Evolutionary conservation across 2,113 vertebrate species (phyloP).

Genomic region (Sturnus vulgaris): DNA sequence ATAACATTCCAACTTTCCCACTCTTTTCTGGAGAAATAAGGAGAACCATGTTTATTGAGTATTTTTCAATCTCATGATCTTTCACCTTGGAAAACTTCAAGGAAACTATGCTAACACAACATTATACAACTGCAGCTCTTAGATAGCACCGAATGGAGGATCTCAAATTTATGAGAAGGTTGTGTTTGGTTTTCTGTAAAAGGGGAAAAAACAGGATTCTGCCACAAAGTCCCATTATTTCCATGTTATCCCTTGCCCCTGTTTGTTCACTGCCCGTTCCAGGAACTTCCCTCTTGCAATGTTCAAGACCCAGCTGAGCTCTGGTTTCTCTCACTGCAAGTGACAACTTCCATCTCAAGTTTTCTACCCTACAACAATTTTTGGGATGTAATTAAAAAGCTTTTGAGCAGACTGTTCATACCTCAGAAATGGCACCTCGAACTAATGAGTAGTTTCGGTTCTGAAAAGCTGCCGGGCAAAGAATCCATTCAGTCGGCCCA

Average conservation of each 20-base stretch:
- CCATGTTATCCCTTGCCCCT: background rate
- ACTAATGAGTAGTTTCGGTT: background rate
- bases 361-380: background rate
- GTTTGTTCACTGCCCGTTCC: background rate
- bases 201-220: background rate
- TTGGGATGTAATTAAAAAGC: background rate
- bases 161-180: background rate
- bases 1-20: background rate
- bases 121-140: background rate
- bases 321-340: background rate
- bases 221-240: background rate
- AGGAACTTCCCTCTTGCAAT: background rate
- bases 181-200: background rate
- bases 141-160: background rate
- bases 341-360: background rate
- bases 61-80: background rate
- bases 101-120: background rate
- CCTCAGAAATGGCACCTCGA: accelerated
- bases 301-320: background rate
- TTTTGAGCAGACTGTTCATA: background rate
- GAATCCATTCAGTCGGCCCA: accelerated
- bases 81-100: background rate
- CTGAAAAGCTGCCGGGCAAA: background rate
- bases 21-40: background rate
- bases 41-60: background rate